Base-by-base conservation (phyloP, 1,140 invertebrate genomes). In the Drosophila orena region DNA sequence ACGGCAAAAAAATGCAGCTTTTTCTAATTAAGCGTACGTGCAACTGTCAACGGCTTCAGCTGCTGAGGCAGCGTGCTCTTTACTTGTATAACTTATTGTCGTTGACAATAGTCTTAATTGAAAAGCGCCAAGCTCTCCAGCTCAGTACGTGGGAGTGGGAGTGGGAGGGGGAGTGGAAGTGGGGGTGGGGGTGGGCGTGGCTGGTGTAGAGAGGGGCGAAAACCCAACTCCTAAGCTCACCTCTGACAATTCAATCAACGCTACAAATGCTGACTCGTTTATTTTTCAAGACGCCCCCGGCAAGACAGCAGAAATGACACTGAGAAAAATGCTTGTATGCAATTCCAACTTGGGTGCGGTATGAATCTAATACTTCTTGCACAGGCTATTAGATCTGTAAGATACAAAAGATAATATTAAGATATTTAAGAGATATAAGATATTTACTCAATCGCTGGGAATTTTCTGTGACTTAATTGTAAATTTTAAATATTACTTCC, bases 11-110 rank as follows among this genome's bases (percentile, higher is more conserved):
- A 50, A 17, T 70, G 66, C 75, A 89, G 73, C 79, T 83, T 89
- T 89, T 89, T 89, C 84, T 89, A 89, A 89, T 89, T 89, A 89
- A 89, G 79, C 84, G 84, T 84, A 89, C 84, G 84, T 89, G 85
- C 72, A 54, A 62, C 84, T 89, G 84, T 89, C 84, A 89, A 78
- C 79, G 65, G 69, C 84, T 73, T 77, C 76, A 84, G 75, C 44
- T 75, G 59, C 68, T 77, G 47, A 66, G 76, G 46, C 58, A 57
- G 70, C 62, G 66, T 53, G 73, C 69, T 81, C 55, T 58, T 58
- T 73, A 58, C 72, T 85, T 83, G 79, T 72, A 75, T 72, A 88
- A 88, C 84, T 88, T 88, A 86, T 88, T 89, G 84, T 77, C 84
- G 84, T 71, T 80, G 84, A 84, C 84, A 89, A 89, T 89, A 77